phyloP scores from a whole-genome alignment of 2,113 vertebrate species.

The human (Homo sapiens) region DNA sequence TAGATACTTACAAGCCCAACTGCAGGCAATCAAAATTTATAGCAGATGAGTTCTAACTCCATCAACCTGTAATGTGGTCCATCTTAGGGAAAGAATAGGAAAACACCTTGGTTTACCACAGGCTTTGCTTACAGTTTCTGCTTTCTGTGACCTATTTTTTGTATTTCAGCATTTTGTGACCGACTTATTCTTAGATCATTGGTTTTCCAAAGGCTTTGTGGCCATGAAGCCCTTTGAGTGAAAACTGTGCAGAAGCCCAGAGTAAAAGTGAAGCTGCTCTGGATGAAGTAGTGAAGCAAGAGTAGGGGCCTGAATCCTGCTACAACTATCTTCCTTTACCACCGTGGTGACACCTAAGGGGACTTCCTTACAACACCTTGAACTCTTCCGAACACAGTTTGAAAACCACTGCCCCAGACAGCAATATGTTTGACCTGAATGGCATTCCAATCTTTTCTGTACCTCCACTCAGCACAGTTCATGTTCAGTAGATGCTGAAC shows the following conservation, averaged over 20 bases:
- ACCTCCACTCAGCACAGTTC: constrained; percentile 2
- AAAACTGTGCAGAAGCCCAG: constrained; percentile 59
- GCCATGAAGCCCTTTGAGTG: constrained; percentile 71
- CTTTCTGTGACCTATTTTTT: constrained; percentile 78
- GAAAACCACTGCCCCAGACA: constrained; percentile 66
- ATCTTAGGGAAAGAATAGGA: constrained; percentile 39
- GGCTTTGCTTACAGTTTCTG: constrained; percentile 68
- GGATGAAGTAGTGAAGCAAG: constrained; percentile 65
- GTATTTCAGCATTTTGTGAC: constrained; percentile 80
- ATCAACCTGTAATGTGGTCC: constrained; percentile 23
- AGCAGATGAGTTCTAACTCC: neutral
- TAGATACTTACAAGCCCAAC: neutral
- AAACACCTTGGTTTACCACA: constrained; percentile 55
- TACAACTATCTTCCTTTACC: constrained; percentile 51
- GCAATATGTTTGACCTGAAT: constrained; percentile 38
- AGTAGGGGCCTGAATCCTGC: constrained; percentile 53
- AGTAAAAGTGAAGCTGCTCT: constrained; percentile 69
- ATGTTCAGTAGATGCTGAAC: constrained; percentile 42
- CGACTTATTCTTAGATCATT: constrained; percentile 76
- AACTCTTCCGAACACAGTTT: constrained; percentile 61
- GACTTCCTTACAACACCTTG: constrained; percentile 56
- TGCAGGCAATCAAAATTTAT: constrained; percentile 34
- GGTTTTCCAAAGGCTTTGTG: constrained; percentile 74
- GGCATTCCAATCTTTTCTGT: constrained; percentile 43
- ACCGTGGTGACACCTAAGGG: constrained; percentile 61